Evolutionary conservation across 1,140 invertebrate species (phyloP), one percentile per base, ranked within the genome.

Genomic region (Drosophila lini): DNA sequence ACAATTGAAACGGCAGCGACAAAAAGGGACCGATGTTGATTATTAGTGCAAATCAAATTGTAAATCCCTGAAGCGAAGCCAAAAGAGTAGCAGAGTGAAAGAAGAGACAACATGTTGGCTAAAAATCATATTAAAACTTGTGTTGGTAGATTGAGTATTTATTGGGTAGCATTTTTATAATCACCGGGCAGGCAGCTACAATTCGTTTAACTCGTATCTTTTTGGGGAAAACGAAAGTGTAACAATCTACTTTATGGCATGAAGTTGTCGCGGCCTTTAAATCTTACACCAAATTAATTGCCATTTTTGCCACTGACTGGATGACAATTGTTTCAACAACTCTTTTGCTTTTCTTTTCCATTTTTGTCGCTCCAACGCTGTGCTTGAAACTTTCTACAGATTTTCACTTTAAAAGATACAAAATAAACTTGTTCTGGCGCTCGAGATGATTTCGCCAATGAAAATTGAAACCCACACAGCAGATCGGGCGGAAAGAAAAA

Each of bases 231-330:
- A 58, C 3, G 57, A 59, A 59, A 59, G 57, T 59, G 31, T 53
- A 59, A 32, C 57, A 59, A 59, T 59, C 22, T 16, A 44, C 45
- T 57, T 71, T n/a, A 48, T 45, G 11, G 34, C 70, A 45, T 78
- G 28, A 52, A 50, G 40, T 64, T 78, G 53, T 48, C 15, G n/a
- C 15, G 25, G 34, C 50, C 52, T 62, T 62, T 79, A 73, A 78
- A 78, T 78, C 68, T 78, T 48, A 59, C 28, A 9, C 55, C 50
- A 64, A 81, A 81, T 80, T 80, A 80, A 80, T 80, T 81, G 78
- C 60, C 78, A 75, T 80, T 76, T 80, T 74, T 69, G 69, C 62
- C 68, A 56, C 62, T 44, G 57, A 42, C 60, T 69, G 28, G 15
- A 56, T 57, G 70, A 74, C 78, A 81, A 81, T 81, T 79, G 63